Percentiles rank a stretch among this genome's conserved stretches.
Evolutionary conservation across 2,113 vertebrate species (phyloP).

Genomic region (Halichoerus grypus): DNA sequence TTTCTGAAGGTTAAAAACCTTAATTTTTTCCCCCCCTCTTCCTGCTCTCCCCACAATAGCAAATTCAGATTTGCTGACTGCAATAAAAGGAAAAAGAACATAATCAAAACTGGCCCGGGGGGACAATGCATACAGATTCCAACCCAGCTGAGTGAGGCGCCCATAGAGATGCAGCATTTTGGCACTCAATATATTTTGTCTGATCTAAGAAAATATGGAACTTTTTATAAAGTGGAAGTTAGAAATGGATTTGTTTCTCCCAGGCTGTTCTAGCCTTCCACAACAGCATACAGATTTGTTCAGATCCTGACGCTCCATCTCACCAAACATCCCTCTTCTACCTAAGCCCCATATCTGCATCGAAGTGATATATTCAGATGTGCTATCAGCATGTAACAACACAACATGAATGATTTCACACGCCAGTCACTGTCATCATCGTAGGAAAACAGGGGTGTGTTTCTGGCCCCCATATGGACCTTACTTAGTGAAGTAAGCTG

Average conservation of each 20-base stretch:
- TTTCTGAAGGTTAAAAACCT: slow-evolving; percentile 84
- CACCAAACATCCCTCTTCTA: slow-evolving; percentile 52
- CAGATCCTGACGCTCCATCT: slow-evolving; percentile 11
- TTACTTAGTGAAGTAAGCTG: neutral
- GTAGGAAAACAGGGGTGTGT: neutral
- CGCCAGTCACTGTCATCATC: slow-evolving; percentile 3
- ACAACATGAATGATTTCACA: neutral
- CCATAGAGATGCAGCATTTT: slow-evolving; percentile 58
- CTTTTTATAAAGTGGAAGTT: slow-evolving; percentile 76
- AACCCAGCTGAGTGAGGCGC: slow-evolving; percentile 74
- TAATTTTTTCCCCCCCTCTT: slow-evolving; percentile 56
- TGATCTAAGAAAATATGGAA: slow-evolving; percentile 79
- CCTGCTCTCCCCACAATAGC: slow-evolving; percentile 77
- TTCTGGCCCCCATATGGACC: neutral
- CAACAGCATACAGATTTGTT: slow-evolving; percentile 74
- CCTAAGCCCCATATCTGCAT: slow-evolving; percentile 48
- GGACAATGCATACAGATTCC: slow-evolving; percentile 79
- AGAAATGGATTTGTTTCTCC: slow-evolving; percentile 77
- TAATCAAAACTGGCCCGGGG: slow-evolving; percentile 84
- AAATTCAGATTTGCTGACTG: slow-evolving; percentile 84
- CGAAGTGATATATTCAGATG: slow-evolving; percentile 37
- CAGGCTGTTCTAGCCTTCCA: slow-evolving; percentile 65
- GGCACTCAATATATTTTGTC: slow-evolving; percentile 78
- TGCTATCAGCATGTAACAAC: neutral
- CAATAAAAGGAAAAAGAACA: slow-evolving; percentile 81